Conservation (phyloP, 2,888 invertebrate species). For the Perizoma affinitatum region DNA sequence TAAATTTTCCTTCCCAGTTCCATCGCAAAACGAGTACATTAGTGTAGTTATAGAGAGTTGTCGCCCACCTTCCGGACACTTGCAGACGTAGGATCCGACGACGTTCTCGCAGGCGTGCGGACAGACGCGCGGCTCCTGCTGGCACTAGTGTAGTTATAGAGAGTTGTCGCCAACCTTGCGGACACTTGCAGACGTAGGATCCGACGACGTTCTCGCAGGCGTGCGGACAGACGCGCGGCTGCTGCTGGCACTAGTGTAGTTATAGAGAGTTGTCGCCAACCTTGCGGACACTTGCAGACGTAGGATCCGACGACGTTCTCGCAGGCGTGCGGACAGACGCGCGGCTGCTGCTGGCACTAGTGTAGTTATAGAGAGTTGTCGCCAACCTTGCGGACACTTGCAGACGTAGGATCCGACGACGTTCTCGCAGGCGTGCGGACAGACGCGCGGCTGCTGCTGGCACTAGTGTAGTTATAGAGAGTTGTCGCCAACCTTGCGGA, state of each 20-base stretch:
- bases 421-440: conserved; percentile 93
- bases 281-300: conserved; percentile 85
- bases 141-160: conserved; percentile 86
- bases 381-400: conserved; percentile 88
- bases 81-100: conserved; percentile 93
- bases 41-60: conserved; percentile 66
- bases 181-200: conserved; percentile 89
- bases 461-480: conserved; percentile 85
- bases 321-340: conserved; percentile 91
- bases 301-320: conserved; percentile 94
- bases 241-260: conserved; percentile 89
- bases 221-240: conserved; percentile 90
- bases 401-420: conserved; percentile 93
- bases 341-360: conserved; percentile 91
- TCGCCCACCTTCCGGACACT: conserved; percentile 47
- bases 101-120: conserved; percentile 93
- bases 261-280: background rate
- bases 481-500: conserved; percentile 78
- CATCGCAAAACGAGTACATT: conserved; percentile 77
- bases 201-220: conserved; percentile 94
- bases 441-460: conserved; percentile 88
- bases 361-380: conserved; percentile 51
- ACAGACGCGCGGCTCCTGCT: conserved; percentile 89
- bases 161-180: background rate
- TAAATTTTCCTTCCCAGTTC: too few relatives aligned